Evolutionary conservation across 2,113 vertebrate species (phyloP).

Genomic region (Mirza zaza): DNA sequence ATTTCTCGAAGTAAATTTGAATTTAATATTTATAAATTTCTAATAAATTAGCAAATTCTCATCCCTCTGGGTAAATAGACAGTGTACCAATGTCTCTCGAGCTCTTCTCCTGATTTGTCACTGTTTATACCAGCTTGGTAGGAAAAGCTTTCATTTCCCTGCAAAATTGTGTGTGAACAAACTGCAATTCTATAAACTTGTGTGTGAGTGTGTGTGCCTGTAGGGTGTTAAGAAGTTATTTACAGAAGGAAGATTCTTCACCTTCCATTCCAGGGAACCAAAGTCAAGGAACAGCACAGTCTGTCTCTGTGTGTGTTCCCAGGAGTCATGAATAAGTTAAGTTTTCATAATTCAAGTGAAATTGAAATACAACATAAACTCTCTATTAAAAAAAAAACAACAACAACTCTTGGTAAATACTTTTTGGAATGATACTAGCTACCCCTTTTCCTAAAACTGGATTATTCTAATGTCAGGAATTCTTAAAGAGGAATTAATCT

Average conservation of each 20-base stretch:
- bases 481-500: not conserved
- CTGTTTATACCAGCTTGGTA: not conserved
- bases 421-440: not conserved
- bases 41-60: not conserved
- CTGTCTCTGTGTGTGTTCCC: not conserved
- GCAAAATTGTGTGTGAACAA: not conserved
- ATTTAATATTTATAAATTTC: not conserved
- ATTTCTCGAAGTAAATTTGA: not conserved
- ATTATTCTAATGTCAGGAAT: not conserved
- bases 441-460: not conserved
- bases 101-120: not conserved
- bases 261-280: not conserved
- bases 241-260: conserved; percentile 48
- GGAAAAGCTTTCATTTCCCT: conserved; percentile 53
- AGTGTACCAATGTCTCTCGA: not conserved
- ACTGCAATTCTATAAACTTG: not conserved
- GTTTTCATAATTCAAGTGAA: not conserved
- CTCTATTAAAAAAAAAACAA: not conserved
- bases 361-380: not conserved
- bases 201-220: conserved; percentile 20
- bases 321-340: not conserved
- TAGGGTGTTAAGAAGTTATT: conserved; percentile 53
- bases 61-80: not conserved
- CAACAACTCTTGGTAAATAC: not conserved
- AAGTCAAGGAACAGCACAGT: not conserved